These are phyloP conservation scores for rabbit (Oryctolagus cuniculus) DNA, from an alignment of 2,113 vertebrate genomes.

Conservation along the genomic window mOryCun1.1 NC_091438.1:133688001-133688500, in stretches of 20 bases:
- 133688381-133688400: conserved; percentile 22
- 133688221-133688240: background rate
- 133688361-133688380: conserved; percentile 57
- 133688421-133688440: background rate
- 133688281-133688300: conserved; percentile 68
- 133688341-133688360: conserved; percentile 75
- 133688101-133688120: conserved; percentile 9
- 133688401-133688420: background rate
- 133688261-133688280: conserved; percentile 46
- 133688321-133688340: conserved; percentile 61
- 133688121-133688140: conserved; percentile 20
- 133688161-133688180: background rate
- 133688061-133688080: conserved; percentile 39
- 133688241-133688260: conserved; percentile 42
- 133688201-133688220: conserved; percentile 13
- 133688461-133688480: conserved; percentile 17
- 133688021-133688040: conserved; percentile 24
- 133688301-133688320: conserved; percentile 69
- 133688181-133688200: background rate
- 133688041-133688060: background rate
- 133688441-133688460: conserved; percentile 12
- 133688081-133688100: background rate
- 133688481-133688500: conserved; percentile 65
- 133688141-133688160: conserved; percentile 30
- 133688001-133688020: conserved; percentile 34